These are phyloP conservation scores for Hystrix cristata DNA, from an alignment of 2,113 vertebrate genomes.

Conservation along the genomic window DNA sequence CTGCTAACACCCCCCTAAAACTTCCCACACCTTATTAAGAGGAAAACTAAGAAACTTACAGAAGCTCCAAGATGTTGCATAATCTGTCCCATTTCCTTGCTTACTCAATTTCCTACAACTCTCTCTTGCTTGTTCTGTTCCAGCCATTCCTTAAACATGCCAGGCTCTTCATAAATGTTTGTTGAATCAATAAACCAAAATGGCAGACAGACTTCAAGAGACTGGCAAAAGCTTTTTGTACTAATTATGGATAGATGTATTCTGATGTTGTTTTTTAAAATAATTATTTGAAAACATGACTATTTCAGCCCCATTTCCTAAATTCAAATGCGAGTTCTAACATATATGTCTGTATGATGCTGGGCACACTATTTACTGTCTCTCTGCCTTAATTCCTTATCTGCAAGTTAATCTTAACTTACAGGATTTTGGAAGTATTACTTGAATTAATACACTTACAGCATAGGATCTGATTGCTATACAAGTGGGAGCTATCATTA, in stretches of 20 bases:
- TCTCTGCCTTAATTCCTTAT: neutral
- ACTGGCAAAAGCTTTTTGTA: neutral
- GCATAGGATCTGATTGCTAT: neutral
- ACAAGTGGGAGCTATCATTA: neutral
- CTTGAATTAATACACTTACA: neutral
- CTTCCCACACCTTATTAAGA: neutral
- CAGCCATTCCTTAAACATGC: neutral
- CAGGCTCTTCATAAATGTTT: neutral
- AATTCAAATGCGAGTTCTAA: conserved; percentile 1
- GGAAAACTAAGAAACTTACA: neutral
- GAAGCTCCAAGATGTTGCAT: neutral
- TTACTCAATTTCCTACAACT: neutral
- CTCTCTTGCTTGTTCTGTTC: neutral
- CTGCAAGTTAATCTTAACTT: conserved; percentile 5
- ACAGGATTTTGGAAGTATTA: neutral
- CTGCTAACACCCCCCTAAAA: neutral
- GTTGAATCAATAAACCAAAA: neutral
- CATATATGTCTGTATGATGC: neutral
- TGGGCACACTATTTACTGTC: neutral
- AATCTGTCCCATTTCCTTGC: neutral
- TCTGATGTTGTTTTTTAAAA: neutral
- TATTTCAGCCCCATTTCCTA: neutral
- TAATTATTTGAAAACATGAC: neutral
- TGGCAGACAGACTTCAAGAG: conserved; percentile 8
- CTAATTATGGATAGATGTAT: neutral